A percentile compares a stretch with the other conserved stretches of the same genome.
These are phyloP conservation scores for Drosophila burlai DNA, from an alignment of 1,140 invertebrate species.

Conservation along the genomic window DNA sequence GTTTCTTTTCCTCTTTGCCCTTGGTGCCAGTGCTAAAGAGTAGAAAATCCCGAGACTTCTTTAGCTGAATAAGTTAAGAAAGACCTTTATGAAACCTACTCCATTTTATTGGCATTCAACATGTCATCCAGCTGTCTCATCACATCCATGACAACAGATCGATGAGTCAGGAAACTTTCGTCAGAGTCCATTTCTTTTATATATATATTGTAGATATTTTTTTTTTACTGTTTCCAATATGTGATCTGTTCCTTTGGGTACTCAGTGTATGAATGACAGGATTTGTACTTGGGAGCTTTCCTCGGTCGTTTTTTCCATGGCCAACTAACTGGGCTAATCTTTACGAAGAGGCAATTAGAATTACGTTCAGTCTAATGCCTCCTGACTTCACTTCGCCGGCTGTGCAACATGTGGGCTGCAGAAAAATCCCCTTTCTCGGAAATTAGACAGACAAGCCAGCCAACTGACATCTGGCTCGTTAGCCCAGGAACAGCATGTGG, in stretches of 20 bases:
- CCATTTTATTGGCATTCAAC: constrained; percentile 25
- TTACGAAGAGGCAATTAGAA: constrained; percentile 64
- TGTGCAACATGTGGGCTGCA: constrained; percentile 50
- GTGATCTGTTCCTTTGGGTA: constrained; percentile 5
- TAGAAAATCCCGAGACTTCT: background rate
- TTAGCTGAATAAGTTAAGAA: background rate
- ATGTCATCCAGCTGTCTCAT: constrained; percentile 40
- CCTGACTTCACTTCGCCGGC: constrained; percentile 44
- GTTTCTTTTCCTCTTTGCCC: constrained; percentile 35
- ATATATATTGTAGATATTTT: background rate
- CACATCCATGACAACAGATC: constrained; percentile 34
- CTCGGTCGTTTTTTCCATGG: constrained; percentile 15
- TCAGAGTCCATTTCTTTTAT: constrained; percentile 32
- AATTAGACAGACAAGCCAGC: constrained; percentile 58
- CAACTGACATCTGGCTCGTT: constrained; percentile 70
- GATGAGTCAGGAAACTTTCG: constrained; percentile 34
- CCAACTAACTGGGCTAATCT: constrained; percentile 71
- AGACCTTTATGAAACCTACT: constrained; percentile 19
- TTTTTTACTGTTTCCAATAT: background rate
- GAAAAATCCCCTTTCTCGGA: constrained; percentile 16
- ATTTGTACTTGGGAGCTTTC: background rate
- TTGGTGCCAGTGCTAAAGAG: constrained; percentile 25
- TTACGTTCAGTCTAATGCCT: constrained; percentile 64
- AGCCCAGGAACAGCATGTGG: constrained; percentile 61
- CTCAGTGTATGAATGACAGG: constrained; percentile 2